phyloP scores from a whole-genome alignment of 2,797 vertebrate genomes.

The Sebastolobus alascanus region DNA sequence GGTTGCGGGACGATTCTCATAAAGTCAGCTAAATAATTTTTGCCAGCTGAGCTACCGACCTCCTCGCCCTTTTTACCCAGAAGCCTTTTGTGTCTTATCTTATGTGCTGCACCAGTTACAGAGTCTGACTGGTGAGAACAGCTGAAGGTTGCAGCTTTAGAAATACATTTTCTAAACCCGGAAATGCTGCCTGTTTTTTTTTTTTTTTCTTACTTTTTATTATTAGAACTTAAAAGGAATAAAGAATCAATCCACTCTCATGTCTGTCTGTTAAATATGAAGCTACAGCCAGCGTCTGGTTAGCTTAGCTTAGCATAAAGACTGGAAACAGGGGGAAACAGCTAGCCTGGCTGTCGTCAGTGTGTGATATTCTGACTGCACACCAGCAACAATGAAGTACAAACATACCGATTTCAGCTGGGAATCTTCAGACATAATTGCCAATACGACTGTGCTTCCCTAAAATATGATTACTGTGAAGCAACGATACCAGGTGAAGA shows the following conservation, averaged over 20 bases:
- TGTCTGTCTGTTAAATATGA: background rate
- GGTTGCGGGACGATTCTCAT: slow-evolving; percentile 4
- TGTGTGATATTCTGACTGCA: background rate
- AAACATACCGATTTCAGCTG: background rate
- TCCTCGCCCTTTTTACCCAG: slow-evolving; percentile 22
- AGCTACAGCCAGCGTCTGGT: background rate
- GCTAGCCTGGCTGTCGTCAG: background rate
- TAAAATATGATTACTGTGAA: background rate
- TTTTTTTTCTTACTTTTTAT: background rate
- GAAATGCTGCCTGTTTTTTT: background rate
- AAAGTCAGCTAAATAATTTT: slow-evolving; percentile 38
- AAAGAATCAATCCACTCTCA: background rate
- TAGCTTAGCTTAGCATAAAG: slow-evolving; percentile 11
- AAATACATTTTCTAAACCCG: background rate
- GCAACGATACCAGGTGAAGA: too few relatives aligned
- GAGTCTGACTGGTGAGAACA: background rate
- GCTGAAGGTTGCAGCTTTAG: background rate
- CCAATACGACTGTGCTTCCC: too few relatives aligned
- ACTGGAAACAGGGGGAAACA: background rate
- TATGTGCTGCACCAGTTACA: slow-evolving; percentile 17
- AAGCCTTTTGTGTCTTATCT: slow-evolving; percentile 17
- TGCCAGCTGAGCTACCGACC: slow-evolving; percentile 30
- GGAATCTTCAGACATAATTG: background rate
- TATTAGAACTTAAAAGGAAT: background rate
- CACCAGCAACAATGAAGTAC: background rate